phyloP scores from a whole-genome alignment of 1,140 invertebrate genomes.

The Drosophila jambulina region DNA sequence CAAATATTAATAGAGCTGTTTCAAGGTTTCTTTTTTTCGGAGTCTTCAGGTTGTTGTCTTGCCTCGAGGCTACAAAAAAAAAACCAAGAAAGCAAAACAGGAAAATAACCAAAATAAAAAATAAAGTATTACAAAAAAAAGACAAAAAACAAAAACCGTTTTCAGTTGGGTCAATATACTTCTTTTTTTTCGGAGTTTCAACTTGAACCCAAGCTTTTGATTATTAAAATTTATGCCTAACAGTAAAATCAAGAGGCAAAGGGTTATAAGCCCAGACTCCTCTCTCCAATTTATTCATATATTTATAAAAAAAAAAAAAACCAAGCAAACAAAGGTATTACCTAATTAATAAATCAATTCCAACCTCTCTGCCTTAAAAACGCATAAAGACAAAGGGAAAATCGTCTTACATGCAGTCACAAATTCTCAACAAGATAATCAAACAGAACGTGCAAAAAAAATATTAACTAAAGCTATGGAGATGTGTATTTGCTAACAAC shows the following conservation, averaged over 20 bases:
- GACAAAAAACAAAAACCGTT: constrained; percentile 22
- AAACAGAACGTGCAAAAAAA: constrained; percentile 48
- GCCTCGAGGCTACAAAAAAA: constrained; percentile 20
- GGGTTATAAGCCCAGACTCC: constrained; percentile 3
- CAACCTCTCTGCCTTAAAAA: constrained; percentile 10
- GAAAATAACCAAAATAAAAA: constrained; percentile 10
- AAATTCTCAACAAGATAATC: constrained; percentile 54
- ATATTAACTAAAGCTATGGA: constrained; percentile 21
- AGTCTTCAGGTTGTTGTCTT: constrained; percentile 34
- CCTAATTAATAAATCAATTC: constrained; percentile 11
- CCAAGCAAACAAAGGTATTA: constrained; percentile 3
- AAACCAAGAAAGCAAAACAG: background rate
- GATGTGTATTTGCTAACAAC: constrained; percentile 4
- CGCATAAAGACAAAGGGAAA: constrained; percentile 63
- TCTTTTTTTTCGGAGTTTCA: constrained; percentile 27
- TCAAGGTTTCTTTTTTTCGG: constrained; percentile 45
- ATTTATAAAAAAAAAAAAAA: background rate
- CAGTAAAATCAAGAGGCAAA: constrained; percentile 6
- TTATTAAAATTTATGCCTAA: constrained; percentile 40
- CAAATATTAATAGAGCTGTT: constrained; percentile 57
- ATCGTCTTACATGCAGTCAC: constrained; percentile 50
- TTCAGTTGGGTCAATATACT: constrained; percentile 51
- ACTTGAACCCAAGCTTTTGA: constrained; percentile 7
- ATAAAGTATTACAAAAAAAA: constrained; percentile 9
- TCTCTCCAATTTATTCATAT: constrained; percentile 10